Conservation (phyloP, 2,113 vertebrate genomes). For the Stegastes partitus region DNA sequence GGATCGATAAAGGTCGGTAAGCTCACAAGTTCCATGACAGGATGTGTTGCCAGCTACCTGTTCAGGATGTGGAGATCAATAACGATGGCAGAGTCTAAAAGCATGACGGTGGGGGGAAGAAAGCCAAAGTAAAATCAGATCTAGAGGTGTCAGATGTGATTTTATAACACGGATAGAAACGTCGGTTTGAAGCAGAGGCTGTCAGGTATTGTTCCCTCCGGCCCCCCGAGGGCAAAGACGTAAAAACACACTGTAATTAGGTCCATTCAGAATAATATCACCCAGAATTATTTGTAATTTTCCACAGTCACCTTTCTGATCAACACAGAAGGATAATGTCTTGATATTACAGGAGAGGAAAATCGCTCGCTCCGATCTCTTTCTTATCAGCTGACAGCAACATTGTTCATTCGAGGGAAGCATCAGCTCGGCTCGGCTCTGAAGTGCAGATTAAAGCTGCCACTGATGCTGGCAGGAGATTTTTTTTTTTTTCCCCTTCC, state of each 20-base stretch:
- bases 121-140: background rate
- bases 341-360: background rate
- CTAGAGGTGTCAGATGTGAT: background rate
- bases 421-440: background rate
- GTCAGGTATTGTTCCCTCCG: background rate
- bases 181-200: background rate
- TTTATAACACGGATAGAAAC: background rate
- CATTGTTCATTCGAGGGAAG: background rate
- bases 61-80: too few species aligned
- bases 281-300: background rate
- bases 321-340: background rate
- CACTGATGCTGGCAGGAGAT: background rate
- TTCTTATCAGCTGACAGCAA: background rate
- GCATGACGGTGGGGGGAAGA: too few species aligned
- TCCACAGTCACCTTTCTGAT: background rate
- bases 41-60: too few species aligned
- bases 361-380: background rate
- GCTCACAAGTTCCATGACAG: too few species aligned
- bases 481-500: too few species aligned
- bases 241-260: background rate
- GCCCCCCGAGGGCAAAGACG: background rate
- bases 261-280: background rate
- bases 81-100: too few species aligned
- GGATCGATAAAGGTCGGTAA: background rate
- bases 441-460: background rate